Conservation (phyloP, 92 coral and sea anemone species). For the Micromussa lordhowensis region DNA sequence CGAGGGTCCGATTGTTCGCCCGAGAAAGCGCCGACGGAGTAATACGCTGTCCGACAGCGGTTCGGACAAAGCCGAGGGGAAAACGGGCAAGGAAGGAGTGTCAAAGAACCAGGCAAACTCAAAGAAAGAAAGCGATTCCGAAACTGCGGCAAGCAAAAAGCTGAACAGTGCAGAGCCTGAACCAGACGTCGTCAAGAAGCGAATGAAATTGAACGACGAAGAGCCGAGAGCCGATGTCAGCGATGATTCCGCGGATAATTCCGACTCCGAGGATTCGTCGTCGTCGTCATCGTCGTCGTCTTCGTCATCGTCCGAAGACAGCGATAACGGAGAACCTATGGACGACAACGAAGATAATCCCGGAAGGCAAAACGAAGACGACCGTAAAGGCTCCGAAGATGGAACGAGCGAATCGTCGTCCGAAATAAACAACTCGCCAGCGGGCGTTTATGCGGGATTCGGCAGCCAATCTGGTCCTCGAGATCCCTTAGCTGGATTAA, state of each 20-base stretch:
- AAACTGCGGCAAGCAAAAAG: constrained; percentile 11
- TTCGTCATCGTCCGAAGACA: constrained; percentile 87
- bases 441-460: constrained; percentile 43
- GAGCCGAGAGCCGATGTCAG: constrained; percentile 80
- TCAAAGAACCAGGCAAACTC: constrained; percentile 12
- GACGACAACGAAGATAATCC: constrained; percentile 52
- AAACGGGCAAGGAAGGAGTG: constrained; percentile 26
- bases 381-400: constrained; percentile 42
- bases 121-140: constrained; percentile 35
- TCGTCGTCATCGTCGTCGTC: constrained; percentile 83
- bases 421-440: constrained; percentile 36
- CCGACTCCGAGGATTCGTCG: constrained; percentile 81
- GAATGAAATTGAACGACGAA: constrained; percentile 75
- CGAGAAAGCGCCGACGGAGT: constrained; percentile 79
- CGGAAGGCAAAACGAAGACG: constrained; percentile 1
- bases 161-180: constrained; percentile 37
- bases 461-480: constrained; percentile 14
- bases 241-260: constrained; percentile 77
- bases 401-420: constrained; percentile 54
- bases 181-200: constrained; percentile 54
- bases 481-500: constrained; percentile 27
- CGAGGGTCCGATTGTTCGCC: constrained; percentile 80
- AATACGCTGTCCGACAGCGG: constrained; percentile 73
- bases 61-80: constrained; percentile 68
- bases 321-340: constrained; percentile 68